A percentile compares a stretch with the other conserved stretches of the same genome.
These are phyloP conservation scores for Stichopus horrens DNA, from an alignment of 53 echinoderm and acorn worm species.

Conservation along the genomic window DNA sequence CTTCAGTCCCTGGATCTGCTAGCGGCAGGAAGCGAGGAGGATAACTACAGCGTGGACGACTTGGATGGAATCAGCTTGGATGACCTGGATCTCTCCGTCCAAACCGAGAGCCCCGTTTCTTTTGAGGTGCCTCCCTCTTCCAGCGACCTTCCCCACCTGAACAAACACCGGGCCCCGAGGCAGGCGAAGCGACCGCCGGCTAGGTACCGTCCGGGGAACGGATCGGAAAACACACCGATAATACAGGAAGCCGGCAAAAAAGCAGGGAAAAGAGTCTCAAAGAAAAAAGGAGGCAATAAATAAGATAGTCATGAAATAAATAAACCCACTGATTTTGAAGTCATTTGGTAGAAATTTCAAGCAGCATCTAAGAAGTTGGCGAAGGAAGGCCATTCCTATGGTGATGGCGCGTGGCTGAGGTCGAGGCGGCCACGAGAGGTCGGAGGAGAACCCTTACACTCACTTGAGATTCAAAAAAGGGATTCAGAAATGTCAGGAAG, in stretches of 20 bases:
- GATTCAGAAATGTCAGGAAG: too few species aligned
- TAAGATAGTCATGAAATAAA: neutral
- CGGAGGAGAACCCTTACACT: too few species aligned
- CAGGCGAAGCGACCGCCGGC: slow-evolving; percentile 75
- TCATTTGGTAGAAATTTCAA: too few species aligned
- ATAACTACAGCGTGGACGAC: slow-evolving; percentile 81
- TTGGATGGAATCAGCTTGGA: slow-evolving; percentile 68
- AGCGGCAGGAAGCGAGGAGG: slow-evolving; percentile 75
- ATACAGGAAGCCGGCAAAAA: slow-evolving; percentile 32
- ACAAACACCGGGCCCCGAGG: slow-evolving; percentile 80
- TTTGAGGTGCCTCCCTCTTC: slow-evolving; percentile 78
- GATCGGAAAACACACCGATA: slow-evolving; percentile 40
- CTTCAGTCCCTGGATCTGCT: slow-evolving; percentile 75
- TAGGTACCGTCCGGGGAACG: slow-evolving; percentile 56
- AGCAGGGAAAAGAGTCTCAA: neutral
- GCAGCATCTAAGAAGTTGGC: too few species aligned
- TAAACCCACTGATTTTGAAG: too few species aligned
- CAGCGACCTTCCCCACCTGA: slow-evolving; percentile 73
- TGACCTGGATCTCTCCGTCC: slow-evolving; percentile 50
- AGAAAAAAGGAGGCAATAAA: slow-evolving; percentile 31
- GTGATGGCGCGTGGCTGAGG: too few species aligned
- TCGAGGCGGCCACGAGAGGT: too few species aligned
- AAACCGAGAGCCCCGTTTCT: slow-evolving; percentile 57
- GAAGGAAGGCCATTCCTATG: too few species aligned
- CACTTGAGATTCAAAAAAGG: too few species aligned